Conservation (phyloP, 2,113 vertebrate genomes). For the Orthochromis indermauri region DNA sequence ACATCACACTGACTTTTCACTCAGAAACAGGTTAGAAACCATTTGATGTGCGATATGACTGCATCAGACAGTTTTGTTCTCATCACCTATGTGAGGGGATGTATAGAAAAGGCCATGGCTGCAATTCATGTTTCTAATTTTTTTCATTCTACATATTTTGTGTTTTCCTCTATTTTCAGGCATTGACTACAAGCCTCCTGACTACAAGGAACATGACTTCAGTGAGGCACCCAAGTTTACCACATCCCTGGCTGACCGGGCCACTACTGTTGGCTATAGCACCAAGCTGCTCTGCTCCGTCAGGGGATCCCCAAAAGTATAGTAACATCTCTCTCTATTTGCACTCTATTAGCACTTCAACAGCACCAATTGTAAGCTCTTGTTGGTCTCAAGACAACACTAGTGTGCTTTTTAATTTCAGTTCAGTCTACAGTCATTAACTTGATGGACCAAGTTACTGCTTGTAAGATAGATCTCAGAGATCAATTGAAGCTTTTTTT, state of each 20-base stretch:
- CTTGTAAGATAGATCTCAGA: not conserved
- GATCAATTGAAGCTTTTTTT: not conserved
- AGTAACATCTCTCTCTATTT: not conserved
- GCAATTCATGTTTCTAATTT: not conserved
- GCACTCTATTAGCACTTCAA: not conserved
- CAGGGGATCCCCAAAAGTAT: constrained; percentile 85
- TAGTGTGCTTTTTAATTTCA: not conserved
- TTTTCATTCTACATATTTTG: not conserved
- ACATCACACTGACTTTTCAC: not conserved
- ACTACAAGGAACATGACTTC: constrained; percentile 77
- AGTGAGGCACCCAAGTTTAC: constrained; percentile 91
- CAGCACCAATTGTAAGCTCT: not conserved
- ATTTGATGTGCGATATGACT: not conserved
- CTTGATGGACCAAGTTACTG: not conserved
- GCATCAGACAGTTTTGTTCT: not conserved
- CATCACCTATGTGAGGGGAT: not conserved
- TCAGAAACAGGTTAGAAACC: not conserved
- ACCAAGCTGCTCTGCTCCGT: constrained; percentile 90
- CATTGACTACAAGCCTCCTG: constrained; percentile 71
- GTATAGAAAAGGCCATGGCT: not conserved
- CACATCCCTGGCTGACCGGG: constrained; percentile 77
- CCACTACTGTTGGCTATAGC: constrained; percentile 85
- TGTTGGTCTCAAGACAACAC: not conserved
- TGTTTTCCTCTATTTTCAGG: constrained; percentile 43
- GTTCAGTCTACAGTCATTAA: not conserved